Evolutionary conservation across 2,888 invertebrate genomes (phyloP), one percentile per base, ranked within the genome.

Genomic region (Cheilosia variabilis): DNA sequence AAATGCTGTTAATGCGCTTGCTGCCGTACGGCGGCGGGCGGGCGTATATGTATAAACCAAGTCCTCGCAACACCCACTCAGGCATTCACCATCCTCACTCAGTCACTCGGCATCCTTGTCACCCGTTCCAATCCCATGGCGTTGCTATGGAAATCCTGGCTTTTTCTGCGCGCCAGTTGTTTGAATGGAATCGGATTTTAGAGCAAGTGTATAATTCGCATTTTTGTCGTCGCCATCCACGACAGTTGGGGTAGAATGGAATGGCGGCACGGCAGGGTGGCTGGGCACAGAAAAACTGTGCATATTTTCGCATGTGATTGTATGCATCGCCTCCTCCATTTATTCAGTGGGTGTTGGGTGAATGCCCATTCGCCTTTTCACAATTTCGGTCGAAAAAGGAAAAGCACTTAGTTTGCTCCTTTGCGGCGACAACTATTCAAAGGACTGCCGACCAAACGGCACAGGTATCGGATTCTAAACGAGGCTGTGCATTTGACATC

Each of bases 171-270:
- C 81, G 73, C 58, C 66, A 68, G 81, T 81, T 77, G 69, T 77
- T 76, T 87, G 82, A 82, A 87, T 82, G 65, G 73, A 82, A 87
- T 87, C 82, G 87, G 87, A 87, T 81, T 87, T 78, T 82, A 87
- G 77, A 82, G 87, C 87, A 78, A 87, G 87, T 87, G 87, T 82
- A 87, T 87, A 87, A 87, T 87, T 87, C 82, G 82, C 87, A 87
- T 73, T 87, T 87, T 87, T 87, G 87, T 87, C 73, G 82, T 81
- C 82, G 65, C 66, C 80, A 78, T 81, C 62, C 68, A 78, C 78
- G 69, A 73, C 53, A 73, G 76, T 75, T 53, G 50, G 63, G 41
- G n/a, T 13, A 24, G 24, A 52, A 52, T 52, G 24, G 22, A 24
- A 27, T 15, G 13, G 43, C 15, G 60, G 10, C 1, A 27, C 4